phyloP scores from a whole-genome alignment of 2,797 vertebrate species.

The Xyrichtys novacula region DNA sequence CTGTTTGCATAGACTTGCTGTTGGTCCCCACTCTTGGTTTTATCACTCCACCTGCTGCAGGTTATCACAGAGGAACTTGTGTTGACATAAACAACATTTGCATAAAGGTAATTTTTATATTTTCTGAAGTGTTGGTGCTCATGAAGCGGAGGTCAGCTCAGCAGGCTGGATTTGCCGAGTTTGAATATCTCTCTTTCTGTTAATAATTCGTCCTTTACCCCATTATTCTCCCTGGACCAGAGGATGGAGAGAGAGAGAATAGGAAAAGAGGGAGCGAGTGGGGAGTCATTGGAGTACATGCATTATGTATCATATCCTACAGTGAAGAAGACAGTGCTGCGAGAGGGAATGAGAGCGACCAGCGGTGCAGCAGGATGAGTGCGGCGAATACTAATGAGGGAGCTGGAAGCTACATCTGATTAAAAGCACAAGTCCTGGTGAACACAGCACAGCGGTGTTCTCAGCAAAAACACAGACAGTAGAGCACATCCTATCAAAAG shows the following conservation, averaged over 20 bases:
- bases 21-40: background rate
- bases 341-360: slow-evolving; percentile 59
- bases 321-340: slow-evolving; percentile 61
- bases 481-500: background rate
- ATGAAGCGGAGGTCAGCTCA: background rate
- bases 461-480: slow-evolving; percentile 60
- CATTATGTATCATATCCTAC: slow-evolving; percentile 76
- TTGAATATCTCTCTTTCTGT: slow-evolving; percentile 27
- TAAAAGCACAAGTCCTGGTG: slow-evolving; percentile 60
- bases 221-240: slow-evolving; percentile 47
- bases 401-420: slow-evolving; percentile 69
- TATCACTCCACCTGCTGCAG: background rate
- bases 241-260: slow-evolving; percentile 36
- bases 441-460: slow-evolving; percentile 54
- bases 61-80: background rate
- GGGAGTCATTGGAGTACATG: slow-evolving; percentile 65
- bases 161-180: slow-evolving; percentile 2
- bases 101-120: slow-evolving; percentile 23
- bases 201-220: slow-evolving; percentile 46
- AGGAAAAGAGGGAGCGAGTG: slow-evolving; percentile 19
- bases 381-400: slow-evolving; percentile 65
- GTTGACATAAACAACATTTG: slow-evolving; percentile 14
- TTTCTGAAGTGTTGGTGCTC: background rate
- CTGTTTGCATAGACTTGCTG: background rate
- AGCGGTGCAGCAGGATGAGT: slow-evolving; percentile 49